Evolutionary conservation across 2,888 invertebrate genomes (phyloP), one percentile per base, ranked within the genome.

Genomic region (Epinotia brunnichana): DNA sequence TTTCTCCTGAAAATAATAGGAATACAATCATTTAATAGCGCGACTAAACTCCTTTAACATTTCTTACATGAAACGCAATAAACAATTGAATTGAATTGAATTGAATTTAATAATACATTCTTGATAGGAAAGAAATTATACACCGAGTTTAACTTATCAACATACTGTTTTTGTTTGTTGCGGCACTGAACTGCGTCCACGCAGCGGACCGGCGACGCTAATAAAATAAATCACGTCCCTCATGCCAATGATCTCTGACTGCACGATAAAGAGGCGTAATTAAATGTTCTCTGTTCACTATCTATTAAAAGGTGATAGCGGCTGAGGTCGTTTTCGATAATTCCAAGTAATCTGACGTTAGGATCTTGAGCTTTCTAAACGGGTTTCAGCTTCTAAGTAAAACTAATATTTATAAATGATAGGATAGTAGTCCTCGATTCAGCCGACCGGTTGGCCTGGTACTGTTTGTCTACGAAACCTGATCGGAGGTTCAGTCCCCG

Each of bases 341-440:
- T 72, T 72, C 71, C 44, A 24, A 57, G 71, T 61, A 72, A 72
- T 72, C 66, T 56, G n/a, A 21, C 19, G 56, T 62, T 62, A 54
- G 62, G 69, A 70, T 70, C 69, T 70, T 62, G 56, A 54, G 69
- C 63, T 70, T 70, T 70, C 70, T 59, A 70, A 70, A 70, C 70
- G 56, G 35, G 70, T 70, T 63, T 70, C 15, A 63, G 48, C 57
- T 64, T 63, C 56, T 56, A 44, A 63, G 35, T 57, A 62, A 64
- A 59, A 48, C 44, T 19, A 41, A 64, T 57, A 64, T 60, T 59
- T 24, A 69, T 57, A 70, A 48, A 51, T 48, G 48, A 59, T 57
- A 63, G 63, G 51, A 66, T 35, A 62, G 56, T 35, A 62, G 54
- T 56, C 56, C 54, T 48, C 44, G 69, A 70, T 63, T 62, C 48